Conservation (phyloP, 2,797 vertebrate species). For the Micropoecilia bifurca region DNA sequence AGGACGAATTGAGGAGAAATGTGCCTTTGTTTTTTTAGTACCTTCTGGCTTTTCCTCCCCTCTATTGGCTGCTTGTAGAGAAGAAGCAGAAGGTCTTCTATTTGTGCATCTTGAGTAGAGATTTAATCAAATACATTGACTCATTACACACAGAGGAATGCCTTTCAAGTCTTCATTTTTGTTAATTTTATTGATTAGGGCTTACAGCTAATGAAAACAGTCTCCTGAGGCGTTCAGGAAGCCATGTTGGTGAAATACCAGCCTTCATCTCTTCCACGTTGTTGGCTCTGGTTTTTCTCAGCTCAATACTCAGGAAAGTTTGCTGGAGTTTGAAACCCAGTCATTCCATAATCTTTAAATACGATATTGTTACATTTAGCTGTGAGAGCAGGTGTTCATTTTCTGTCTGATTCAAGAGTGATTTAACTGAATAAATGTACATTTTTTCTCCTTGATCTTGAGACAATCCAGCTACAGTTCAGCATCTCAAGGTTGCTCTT, state of each 20-base stretch:
- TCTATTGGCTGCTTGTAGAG: conserved; percentile 12
- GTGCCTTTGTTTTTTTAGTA: conserved; percentile 8
- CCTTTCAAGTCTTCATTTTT: background rate
- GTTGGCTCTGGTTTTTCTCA: background rate
- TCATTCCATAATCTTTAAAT: background rate
- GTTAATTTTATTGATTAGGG: background rate
- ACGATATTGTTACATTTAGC: background rate
- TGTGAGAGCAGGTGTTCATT: background rate
- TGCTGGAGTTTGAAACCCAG: background rate
- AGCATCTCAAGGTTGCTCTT: background rate
- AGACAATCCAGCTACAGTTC: background rate
- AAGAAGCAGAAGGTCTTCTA: conserved; percentile 8
- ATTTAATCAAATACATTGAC: background rate
- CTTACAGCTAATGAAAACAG: background rate
- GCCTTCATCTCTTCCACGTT: background rate
- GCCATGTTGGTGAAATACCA: background rate
- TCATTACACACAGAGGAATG: too few relatives aligned
- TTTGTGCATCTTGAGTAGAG: background rate
- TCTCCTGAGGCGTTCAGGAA: background rate
- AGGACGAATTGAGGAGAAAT: conserved; percentile 19
- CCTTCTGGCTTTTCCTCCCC: background rate
- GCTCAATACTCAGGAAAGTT: background rate
- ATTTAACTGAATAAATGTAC: background rate
- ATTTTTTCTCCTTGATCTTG: background rate
- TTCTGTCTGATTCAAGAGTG: background rate